Conservation (phyloP, 2,797 vertebrate genomes). For the Helarctos malayanus region DNA sequence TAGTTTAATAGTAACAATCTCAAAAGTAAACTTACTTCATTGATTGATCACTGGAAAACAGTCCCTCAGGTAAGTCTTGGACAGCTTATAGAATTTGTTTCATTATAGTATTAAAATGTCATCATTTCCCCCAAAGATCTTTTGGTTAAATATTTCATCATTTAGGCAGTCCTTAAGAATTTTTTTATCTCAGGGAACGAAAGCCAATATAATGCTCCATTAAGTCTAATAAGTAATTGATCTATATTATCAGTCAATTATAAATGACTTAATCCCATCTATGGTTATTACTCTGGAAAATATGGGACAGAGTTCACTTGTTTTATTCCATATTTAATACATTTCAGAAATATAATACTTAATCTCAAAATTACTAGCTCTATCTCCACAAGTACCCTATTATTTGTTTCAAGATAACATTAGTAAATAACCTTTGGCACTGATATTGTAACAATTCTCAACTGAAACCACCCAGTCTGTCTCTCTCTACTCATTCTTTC, state of each 20-base stretch:
- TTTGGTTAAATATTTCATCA: not conserved
- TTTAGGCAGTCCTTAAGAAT: not conserved
- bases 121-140: not conserved
- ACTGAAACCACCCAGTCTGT: not conserved
- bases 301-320: not conserved
- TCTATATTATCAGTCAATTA: slow-evolving; percentile 9
- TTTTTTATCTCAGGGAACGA: not conserved
- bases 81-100: not conserved
- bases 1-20: not conserved
- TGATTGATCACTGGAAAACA: not conserved
- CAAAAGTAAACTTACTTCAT: not conserved
- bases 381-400: not conserved
- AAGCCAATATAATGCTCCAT: slow-evolving; percentile 4
- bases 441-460: not conserved
- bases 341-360: not conserved
- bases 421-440: not conserved
- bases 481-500: not conserved
- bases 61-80: not conserved
- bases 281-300: slow-evolving; percentile 14
- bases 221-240: not conserved
- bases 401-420: slow-evolving; percentile 4
- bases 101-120: not conserved
- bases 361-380: not conserved
- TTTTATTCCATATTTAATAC: not conserved
- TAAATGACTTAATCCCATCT: slow-evolving; percentile 8